phyloP scores from a whole-genome alignment of 2,797 vertebrate species.

The Phataginus tricuspis region DNA sequence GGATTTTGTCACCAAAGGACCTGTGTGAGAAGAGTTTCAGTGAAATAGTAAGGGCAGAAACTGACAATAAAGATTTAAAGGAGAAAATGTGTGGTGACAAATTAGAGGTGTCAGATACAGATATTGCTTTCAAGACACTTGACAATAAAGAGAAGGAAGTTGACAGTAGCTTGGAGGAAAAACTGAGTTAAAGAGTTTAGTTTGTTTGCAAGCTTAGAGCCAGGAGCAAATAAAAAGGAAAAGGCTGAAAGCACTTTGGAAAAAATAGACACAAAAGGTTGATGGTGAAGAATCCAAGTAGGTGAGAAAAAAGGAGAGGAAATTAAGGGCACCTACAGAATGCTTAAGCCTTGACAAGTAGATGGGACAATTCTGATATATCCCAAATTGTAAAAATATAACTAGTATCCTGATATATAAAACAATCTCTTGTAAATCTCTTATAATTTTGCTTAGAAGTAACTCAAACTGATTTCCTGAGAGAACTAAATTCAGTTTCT shows the following conservation, averaged over 20 bases:
- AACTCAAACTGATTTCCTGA: background rate
- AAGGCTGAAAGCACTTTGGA: background rate
- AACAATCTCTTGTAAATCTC: background rate
- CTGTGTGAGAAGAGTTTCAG: background rate
- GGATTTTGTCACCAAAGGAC: background rate
- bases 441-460: conserved; percentile 4
- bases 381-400: background rate
- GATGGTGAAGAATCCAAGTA: background rate
- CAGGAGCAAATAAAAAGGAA: background rate
- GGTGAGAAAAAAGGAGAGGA: background rate
- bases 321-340: background rate
- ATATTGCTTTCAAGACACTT: background rate
- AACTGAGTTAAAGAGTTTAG: background rate
- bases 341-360: background rate
- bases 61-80: background rate
- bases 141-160: background rate
- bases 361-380: background rate
- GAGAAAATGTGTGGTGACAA: background rate
- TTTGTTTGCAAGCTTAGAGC: background rate
- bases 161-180: background rate
- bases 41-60: background rate
- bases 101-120: background rate
- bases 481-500: conserved; percentile 3
- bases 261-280: background rate
- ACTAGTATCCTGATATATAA: background rate